Evolutionary conservation across 2,888 invertebrate genomes (phyloP), one percentile per base, ranked within the genome.

Genomic region (Eilema griseolum): DNA sequence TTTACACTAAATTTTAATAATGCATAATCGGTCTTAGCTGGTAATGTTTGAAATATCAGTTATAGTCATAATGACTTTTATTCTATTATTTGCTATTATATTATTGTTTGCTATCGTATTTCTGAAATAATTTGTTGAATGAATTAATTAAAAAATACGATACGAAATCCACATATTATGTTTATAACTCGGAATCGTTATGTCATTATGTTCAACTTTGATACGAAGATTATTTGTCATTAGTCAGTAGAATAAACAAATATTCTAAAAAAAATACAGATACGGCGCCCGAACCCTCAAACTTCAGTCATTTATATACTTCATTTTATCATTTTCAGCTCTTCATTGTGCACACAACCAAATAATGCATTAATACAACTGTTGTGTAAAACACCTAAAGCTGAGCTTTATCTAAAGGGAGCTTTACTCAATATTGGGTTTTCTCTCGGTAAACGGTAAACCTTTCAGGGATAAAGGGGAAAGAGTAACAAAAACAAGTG

Each of bases 351-450:
- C 14, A 26, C 12, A 59, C 16, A 24, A 59, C 59, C 16, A 16
- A 59, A 26, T 59, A 59, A 26, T 59, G 26, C 26, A 59, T 59
- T 26, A 59, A 59, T 52, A 52, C 59, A 26, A 59, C 59, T 59
- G 59, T 59, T 59, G 24, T 59, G 26, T 59, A 26, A 59, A 59
- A 26, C 59, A 59, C 59, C 59, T 59, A 46, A 46, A 46, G 46
- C 59, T 59, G 26, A 59, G 59, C 59, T 59, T 59, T 59, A 59
- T 24, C 59, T 24, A 59, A 59, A 59, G 59, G 26, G 52, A 52
- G 52, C 52, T 52, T 52, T 52, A n/a, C 52, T 52, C 52, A 52
- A 52, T 52, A 52, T 52, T 52, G 52, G n/a, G 52, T 52, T 52
- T 52, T 52, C 52, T 52, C 46, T 20, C 52, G 8, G 52, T 52